Percentiles rank a stretch among this genome's conserved stretches.
Evolutionary conservation across 2,797 vertebrate species (phyloP).

Genomic region (Xiphorhynchus erythropygius): DNA sequence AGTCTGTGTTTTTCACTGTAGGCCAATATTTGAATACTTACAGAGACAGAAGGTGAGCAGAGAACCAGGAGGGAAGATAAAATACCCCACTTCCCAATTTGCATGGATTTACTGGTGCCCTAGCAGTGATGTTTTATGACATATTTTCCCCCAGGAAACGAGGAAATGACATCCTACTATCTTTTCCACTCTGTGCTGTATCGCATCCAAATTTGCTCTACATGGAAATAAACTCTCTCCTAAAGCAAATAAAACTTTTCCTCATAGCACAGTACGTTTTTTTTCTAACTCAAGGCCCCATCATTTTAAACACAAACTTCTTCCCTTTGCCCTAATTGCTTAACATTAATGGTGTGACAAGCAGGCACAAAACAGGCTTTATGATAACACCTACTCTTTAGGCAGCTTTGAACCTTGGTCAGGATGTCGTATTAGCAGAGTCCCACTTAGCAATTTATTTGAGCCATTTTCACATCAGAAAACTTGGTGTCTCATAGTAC

Average conservation of each 20-base stretch:
- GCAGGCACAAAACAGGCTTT: background rate
- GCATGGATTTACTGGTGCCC: background rate
- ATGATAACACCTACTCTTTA: background rate
- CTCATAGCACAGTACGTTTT: background rate
- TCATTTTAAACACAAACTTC: background rate
- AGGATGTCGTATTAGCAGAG: background rate
- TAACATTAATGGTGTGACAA: background rate
- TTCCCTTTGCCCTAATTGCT: background rate
- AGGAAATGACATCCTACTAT: background rate
- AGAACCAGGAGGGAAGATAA: background rate
- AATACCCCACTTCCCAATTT: background rate
- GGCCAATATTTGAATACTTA: background rate
- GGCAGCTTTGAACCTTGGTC: background rate
- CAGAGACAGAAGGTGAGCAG: background rate
- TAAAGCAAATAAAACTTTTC: background rate
- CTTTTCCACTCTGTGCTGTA: background rate
- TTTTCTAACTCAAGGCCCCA: background rate
- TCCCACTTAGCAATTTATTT: background rate
- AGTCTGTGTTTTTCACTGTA: background rate
- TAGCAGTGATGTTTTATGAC: background rate
- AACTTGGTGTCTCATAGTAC: background rate
- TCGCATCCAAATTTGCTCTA: background rate
- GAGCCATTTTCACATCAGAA: background rate
- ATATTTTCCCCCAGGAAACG: background rate
- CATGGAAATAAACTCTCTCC: background rate